These are phyloP conservation scores for Lottia gigantea DNA, from an alignment of 2,888 invertebrate species.

Conservation along the genomic window DNA sequence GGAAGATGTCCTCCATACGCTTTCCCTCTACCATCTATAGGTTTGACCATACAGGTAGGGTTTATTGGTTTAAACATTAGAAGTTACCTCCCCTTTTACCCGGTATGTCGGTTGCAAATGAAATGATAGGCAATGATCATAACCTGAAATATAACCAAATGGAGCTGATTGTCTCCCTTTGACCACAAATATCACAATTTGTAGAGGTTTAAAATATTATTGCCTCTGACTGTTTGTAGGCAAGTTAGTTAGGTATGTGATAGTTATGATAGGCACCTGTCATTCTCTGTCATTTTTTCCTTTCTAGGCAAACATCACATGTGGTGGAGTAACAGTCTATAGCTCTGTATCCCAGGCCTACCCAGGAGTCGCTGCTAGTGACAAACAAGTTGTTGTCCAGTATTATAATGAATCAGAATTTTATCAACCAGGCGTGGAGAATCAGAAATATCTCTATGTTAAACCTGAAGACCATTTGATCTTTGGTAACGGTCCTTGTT, in stretches of 20 bases:
- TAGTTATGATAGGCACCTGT: too few relatives aligned
- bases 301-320: conserved; percentile 43
- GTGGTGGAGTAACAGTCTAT: conserved; percentile 41
- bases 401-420: conserved; percentile 19
- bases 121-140: too few relatives aligned
- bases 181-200: too few relatives aligned
- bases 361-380: conserved; percentile 34
- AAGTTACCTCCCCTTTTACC: not conserved
- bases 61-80: too few relatives aligned
- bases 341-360: conserved; percentile 40
- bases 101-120: too few relatives aligned
- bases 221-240: too few relatives aligned
- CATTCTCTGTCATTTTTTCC: not conserved
- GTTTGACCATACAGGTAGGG: conserved; percentile 44
- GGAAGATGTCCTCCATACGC: conserved; percentile 43
- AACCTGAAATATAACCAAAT: too few relatives aligned
- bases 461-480: conserved; percentile 11
- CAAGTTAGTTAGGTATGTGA: too few relatives aligned
- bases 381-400: conserved; percentile 16
- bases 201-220: too few relatives aligned
- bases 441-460: conserved; percentile 32
- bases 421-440: not conserved
- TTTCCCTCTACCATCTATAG: conserved; percentile 32
- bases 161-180: too few relatives aligned
- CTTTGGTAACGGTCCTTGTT: conserved; percentile 38